Evolutionary conservation across 1,140 invertebrate species (phyloP), one percentile per base, ranked within the genome.

Genomic region (Drosophila eugracilis): DNA sequence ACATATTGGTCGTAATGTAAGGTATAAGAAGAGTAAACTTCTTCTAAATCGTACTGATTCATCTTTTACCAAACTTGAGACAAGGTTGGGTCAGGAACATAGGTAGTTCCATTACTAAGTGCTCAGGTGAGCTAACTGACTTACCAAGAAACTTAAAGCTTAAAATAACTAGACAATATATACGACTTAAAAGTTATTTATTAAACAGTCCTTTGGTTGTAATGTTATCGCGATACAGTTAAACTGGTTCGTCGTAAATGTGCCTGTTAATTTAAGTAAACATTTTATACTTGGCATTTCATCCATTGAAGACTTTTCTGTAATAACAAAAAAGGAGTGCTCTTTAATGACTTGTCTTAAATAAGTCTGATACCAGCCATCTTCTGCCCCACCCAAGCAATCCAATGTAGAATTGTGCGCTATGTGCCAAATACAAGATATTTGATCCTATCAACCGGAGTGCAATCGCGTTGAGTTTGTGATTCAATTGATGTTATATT

Each of bases 401-500:
- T 5, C 6, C 42, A 19, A 34, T 12, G 17, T 26, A 17, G 14
- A 42, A 65, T 58, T 65, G 19, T 30, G 12, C 14, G 19, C 34
- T 19, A 48, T 49, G 44, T 34, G 36, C 63, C 36, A 67, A 50
- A 50, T 66, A 28, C 10, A 21, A 44, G 7, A 36, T 67, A 15
- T 28, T n/a, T 34, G 45, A 67, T 67, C 30, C 10, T 21, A 53
- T 67, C 28, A 67, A 67, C 52, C 53, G 21, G 22, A 67, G 45
- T 67, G 45, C 59, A 67, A 66, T 67, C 42, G 45, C 52, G 32
- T 37, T 17, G 60, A 15, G 37, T 26, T 65, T 66, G 42, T 52
- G 22, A 36, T 67, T 67, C 60, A 67, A 67, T 67, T 69, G 37
- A 67, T 44, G 65, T 52, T 53, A 26, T 60, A 44, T 53, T 66